A percentile compares a stretch with the other conserved stretches of the same genome.
These are phyloP conservation scores for Gavialis gangeticus DNA, from an alignment of 2,113 vertebrate species.

Conservation along the genomic window DNA sequence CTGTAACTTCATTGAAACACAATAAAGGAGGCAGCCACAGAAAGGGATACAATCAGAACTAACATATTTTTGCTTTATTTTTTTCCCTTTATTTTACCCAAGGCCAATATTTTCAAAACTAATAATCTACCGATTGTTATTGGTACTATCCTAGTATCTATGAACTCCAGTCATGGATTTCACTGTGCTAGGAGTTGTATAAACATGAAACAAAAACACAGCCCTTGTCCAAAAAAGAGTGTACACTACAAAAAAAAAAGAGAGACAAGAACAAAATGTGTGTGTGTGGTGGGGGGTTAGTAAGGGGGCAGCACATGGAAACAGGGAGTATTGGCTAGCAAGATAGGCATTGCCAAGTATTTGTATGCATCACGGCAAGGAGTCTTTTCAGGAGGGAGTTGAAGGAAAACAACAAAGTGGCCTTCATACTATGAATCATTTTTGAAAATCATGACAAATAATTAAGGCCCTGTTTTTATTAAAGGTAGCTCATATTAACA, in stretches of 20 bases:
- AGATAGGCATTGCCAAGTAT: neutral
- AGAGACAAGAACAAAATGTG: no score
- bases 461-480: neutral
- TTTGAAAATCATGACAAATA: neutral
- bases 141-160: neutral
- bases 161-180: neutral
- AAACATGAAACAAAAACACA: neutral
- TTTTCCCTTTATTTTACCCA: fast-evolving
- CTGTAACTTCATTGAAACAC: neutral
- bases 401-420: neutral
- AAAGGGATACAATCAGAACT: neutral
- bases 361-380: neutral
- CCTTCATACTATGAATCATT: neutral
- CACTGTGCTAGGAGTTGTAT: fast-evolving
- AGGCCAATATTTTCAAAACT: neutral
- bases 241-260: neutral
- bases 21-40: neutral
- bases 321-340: neutral
- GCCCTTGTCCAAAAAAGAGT: neutral
- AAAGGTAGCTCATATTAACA: neutral
- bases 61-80: neutral
- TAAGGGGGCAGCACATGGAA: no score
- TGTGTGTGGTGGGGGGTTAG: no score
- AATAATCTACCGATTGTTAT: neutral
- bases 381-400: no score